Conservation (phyloP, 2,797 vertebrate species). For the Novumbra hubbsi region DNA sequence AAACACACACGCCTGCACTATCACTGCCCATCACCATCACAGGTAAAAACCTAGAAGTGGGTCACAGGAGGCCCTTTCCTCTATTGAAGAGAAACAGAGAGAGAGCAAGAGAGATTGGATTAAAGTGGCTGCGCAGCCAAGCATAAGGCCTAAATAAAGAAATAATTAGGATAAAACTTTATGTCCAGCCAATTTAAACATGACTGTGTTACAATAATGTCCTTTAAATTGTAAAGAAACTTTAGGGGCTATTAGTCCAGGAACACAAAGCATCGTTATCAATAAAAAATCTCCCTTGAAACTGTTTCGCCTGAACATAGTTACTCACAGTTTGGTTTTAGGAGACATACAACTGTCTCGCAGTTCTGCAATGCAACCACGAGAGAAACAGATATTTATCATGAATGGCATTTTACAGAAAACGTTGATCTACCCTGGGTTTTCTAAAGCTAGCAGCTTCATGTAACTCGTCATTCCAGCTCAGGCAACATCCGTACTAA, state of each 20-base stretch:
- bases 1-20: constrained; percentile 24
- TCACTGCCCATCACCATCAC: constrained; percentile 62
- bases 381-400: background rate
- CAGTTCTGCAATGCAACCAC: background rate
- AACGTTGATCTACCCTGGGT: too few species aligned
- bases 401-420: too few species aligned
- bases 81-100: constrained; percentile 27
- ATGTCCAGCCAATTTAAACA: background rate
- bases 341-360: background rate
- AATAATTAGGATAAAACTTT: background rate
- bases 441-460: too few species aligned
- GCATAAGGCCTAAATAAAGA: background rate
- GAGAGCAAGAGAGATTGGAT: background rate
- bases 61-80: constrained; percentile 57
- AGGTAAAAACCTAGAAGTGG: constrained; percentile 63
- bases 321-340: background rate
- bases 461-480: too few species aligned
- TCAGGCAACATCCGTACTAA: too few species aligned
- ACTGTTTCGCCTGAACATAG: background rate
- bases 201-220: background rate
- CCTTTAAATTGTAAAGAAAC: background rate
- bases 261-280: background rate
- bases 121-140: background rate
- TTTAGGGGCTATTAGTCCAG: background rate
- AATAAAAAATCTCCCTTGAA: background rate